Conservation (phyloP, 2,888 invertebrate species). For the Callinectes sapidus region DNA sequence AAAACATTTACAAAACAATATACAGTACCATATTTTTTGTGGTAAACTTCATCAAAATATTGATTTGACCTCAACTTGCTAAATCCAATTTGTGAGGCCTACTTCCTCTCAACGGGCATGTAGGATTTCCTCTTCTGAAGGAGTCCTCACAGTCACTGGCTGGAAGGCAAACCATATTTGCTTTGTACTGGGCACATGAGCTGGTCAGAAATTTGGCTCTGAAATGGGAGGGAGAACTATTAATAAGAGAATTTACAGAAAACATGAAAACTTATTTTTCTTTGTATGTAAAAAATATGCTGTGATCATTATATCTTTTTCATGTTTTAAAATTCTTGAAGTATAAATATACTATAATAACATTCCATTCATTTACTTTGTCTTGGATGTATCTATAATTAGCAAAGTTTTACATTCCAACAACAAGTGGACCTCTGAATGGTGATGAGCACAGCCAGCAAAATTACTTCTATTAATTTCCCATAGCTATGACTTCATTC, state of each 20-base stretch:
- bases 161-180: conserved; percentile 65
- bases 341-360: too few species aligned
- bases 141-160: conserved; percentile 56
- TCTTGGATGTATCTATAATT: too few species aligned
- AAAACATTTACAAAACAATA: conserved; percentile 67
- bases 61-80: conserved; percentile 60
- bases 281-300: not conserved
- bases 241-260: not conserved
- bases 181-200: conserved; percentile 70
- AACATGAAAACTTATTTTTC: not conserved
- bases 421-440: too few species aligned
- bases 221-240: conserved; percentile 36
- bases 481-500: too few species aligned
- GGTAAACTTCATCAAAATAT: conserved; percentile 61
- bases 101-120: conserved; percentile 53
- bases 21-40: conserved; percentile 58
- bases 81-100: conserved; percentile 57
- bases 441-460: too few species aligned
- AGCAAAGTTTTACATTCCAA: too few species aligned
- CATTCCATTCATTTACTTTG: too few species aligned
- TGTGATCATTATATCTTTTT: not conserved
- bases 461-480: too few species aligned
- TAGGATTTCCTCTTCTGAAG: conserved; percentile 48
- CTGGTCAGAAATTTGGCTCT: conserved; percentile 66
- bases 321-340: not conserved